phyloP scores from a whole-genome alignment of 2,797 vertebrate species.

The Pogoniulus pusillus region DNA sequence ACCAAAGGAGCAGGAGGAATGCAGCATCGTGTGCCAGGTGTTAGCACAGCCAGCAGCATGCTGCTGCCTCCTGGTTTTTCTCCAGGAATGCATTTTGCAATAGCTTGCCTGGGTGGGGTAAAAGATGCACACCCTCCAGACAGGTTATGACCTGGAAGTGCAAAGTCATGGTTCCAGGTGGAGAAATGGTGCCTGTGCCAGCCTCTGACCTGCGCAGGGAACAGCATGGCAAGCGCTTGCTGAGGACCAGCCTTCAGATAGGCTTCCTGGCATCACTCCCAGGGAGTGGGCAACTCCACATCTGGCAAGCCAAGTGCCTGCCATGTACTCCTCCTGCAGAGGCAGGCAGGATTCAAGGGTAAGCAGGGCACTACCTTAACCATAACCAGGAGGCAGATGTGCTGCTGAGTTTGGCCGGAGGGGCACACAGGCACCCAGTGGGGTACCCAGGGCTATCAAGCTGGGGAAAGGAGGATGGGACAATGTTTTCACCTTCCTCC shows the following conservation, averaged over 20 bases:
- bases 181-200: neutral
- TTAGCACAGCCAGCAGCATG: neutral
- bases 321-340: accelerated
- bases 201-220: neutral
- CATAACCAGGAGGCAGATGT: neutral
- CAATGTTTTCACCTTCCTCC: too few relatives aligned
- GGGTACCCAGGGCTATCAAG: neutral
- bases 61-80: neutral
- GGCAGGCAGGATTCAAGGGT: neutral
- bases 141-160: neutral
- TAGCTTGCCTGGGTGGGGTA: neutral
- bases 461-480: accelerated
- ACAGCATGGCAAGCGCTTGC: neutral
- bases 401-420: neutral
- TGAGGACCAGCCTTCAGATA: neutral
- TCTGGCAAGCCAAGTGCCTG: neutral
- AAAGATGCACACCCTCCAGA: neutral
- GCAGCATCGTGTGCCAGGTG: neutral
- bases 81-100: neutral
- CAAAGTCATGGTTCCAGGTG: neutral
- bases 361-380: neutral
- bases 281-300: accelerated
- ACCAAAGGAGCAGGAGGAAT: neutral
- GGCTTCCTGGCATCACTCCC: neutral
- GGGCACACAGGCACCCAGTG: accelerated